These are phyloP conservation scores for Polydesmus complanatus DNA, from an alignment of 2,888 invertebrate species.

Conservation along the genomic window DNA sequence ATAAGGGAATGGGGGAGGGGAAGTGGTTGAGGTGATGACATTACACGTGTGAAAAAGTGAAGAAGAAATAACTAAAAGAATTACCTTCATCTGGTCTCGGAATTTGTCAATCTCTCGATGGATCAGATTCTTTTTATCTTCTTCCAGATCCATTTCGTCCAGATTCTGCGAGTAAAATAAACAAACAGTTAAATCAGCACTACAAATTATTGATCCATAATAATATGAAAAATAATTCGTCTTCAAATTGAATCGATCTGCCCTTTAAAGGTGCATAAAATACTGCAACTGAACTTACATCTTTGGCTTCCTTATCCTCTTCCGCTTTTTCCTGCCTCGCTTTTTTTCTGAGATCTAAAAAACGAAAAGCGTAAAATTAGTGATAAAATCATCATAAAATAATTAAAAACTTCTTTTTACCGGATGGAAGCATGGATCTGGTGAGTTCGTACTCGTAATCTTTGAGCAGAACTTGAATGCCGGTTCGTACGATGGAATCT, in stretches of 20 bases:
- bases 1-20: neutral
- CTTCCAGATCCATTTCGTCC: slow-evolving; percentile 62
- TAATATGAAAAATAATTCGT: slow-evolving; percentile 3
- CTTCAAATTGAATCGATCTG: no score
- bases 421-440: slow-evolving; percentile 9
- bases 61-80: slow-evolving; percentile 21
- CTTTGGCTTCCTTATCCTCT: slow-evolving; percentile 6
- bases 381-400: neutral
- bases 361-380: no score
- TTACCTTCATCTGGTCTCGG: slow-evolving; percentile 92
- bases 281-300: no score
- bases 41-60: neutral
- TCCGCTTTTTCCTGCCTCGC: neutral
- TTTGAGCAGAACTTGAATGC: slow-evolving; percentile 62
- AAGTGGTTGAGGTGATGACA: neutral
- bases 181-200: slow-evolving; percentile 12
- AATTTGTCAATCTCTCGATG: slow-evolving; percentile 95
- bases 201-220: neutral
- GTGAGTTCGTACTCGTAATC: slow-evolving; percentile 58
- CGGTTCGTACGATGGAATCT: slow-evolving; percentile 58
- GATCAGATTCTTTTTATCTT: slow-evolving; percentile 90
- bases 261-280: no score
- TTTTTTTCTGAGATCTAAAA: neutral
- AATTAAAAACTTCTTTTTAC: neutral
- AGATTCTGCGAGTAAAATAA: slow-evolving; percentile 29